Base-by-base conservation (phyloP, 2,797 vertebrate genomes). In the Perdix hodgsoniae region DNA sequence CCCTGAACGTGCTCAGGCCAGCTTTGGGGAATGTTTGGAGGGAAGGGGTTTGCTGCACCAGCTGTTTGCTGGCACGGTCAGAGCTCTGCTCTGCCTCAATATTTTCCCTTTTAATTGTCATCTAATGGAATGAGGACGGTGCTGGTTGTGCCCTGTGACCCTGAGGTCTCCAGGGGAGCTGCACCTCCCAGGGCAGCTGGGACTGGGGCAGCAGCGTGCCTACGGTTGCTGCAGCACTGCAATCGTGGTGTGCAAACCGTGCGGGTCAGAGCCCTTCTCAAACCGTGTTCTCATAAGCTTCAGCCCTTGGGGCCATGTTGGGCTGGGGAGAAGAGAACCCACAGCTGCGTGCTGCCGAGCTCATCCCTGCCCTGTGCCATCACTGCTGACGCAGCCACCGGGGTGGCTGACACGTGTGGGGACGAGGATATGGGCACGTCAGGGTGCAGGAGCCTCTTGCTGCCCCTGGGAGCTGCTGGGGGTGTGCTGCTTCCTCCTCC, bases 341-440 rank as follows among this genome's bases (percentile, higher is more conserved):
- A 4, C 21, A 0, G 4, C 50, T 5, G 70, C 1, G 3, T 2
- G 15, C 9, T 6, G 56, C 47, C 6, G 57, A 19, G 37, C 47
- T 27, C 63, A 8, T 10, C 3, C 2, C 29, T 1, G 19, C 65
- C 40, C 31, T 0, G 11, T 21, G 65, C 77, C 40, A 1, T 8
- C 11, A 0, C 6, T 2, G 6, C 40, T 3, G 31, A 0, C 3
- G 21, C 6, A 40, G 11, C 42, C n/a, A 2, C 2, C 0, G 16
- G 29, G 19, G n/a, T 50, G 23, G 29, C 24, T 50, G 2, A 0
- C 8, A 3, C 3, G 1, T 9, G 22, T 17, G 23, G 40, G 44
- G 56, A 23, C 15, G 8, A 31, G 57, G 27, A 12, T 19, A 12
- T 4, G 39, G 39, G 27, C 61, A 31, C 61, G 19, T 64, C 2